Evolutionary conservation across 2,888 invertebrate species (phyloP), one percentile per base, ranked within the genome.

Genomic region (Tetragonula carbonaria): DNA sequence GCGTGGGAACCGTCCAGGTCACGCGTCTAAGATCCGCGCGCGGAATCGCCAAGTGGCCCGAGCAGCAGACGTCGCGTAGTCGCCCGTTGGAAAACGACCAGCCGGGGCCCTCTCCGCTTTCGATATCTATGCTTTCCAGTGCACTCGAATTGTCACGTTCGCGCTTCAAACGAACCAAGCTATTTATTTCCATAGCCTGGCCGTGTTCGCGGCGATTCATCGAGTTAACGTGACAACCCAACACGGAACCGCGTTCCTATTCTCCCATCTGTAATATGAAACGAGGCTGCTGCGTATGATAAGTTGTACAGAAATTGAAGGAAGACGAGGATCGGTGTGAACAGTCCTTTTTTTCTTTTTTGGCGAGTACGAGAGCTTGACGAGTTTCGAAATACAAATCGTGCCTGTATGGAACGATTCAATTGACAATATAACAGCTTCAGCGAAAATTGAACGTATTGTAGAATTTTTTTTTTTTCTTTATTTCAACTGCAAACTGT

Each of bases 1-100:
- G 93, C 94, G 94, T 94, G 94, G 94, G 94, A 94, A 94, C 93
- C 91, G 91, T 91, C 91, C 93, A 92, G 93, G 92, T 93, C 93
- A 93, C 93, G 93, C 93, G 93, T 92, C 92, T 91, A 87, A 88
- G 91, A 91, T 88, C 91, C 92, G 92, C 93, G 93, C 86, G 90
- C 89, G 89, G 94, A 94, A 94, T 94, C 92, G 91, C 91, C 91
- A 93, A 94, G 92, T 91, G 91, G 89, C 87, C 45, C 75, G 75
- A 67, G 78, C 51, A 59, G 84, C 62, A 89, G 88, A 91, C 90
- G 86, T 89, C 90, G 90, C 86, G 87, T 89, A 82, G 80, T 89
- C 84, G 51, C 28, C 81, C 79, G 65, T 81, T 82, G 86, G 74
- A 75, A 84, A 86, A 77, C 76, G 76, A 51, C 50, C 50, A 45